A percentile compares a stretch with the other conserved stretches of the same genome.
phyloP scores from a whole-genome alignment of 1,140 invertebrate species.

The Magallana ariakensis region DNA sequence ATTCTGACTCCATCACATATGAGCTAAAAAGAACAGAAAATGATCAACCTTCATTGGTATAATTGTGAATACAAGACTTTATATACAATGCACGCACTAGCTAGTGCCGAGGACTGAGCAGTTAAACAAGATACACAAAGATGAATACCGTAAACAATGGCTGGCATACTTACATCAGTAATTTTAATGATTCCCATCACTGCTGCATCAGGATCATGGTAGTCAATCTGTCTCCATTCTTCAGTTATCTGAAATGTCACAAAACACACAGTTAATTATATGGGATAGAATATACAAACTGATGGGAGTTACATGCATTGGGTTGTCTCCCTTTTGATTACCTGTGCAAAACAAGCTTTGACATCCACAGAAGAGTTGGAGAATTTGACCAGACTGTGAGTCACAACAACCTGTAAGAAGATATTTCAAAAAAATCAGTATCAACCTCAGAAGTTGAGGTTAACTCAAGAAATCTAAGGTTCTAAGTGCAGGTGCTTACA shows the following conservation, averaged over 20 bases:
- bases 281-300: too few species aligned
- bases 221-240: slow-evolving; percentile 94
- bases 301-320: too few species aligned
- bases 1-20: slow-evolving; percentile 90
- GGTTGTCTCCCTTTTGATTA: slow-evolving; percentile 73
- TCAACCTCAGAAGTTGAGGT: too few species aligned
- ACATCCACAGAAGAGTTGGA: slow-evolving; percentile 95
- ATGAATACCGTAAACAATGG: too few species aligned
- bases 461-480: too few species aligned
- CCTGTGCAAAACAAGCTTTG: slow-evolving; percentile 93
- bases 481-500: slow-evolving; percentile 61
- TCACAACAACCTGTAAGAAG: slow-evolving; percentile 78
- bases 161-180: slow-evolving; percentile 87
- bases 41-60: neutral
- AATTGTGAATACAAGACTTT: too few species aligned
- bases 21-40: slow-evolving; percentile 82
- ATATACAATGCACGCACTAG: too few species aligned
- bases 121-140: too few species aligned
- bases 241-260: slow-evolving; percentile 85
- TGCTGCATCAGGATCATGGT: slow-evolving; percentile 92
- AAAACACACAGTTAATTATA: neutral
- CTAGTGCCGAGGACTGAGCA: too few species aligned
- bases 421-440: neutral
- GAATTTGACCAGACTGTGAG: slow-evolving; percentile 91
- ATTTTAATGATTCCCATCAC: slow-evolving; percentile 95